Base-by-base conservation (phyloP, 2,888 invertebrate genomes). In the Carabus problematicus region DNA sequence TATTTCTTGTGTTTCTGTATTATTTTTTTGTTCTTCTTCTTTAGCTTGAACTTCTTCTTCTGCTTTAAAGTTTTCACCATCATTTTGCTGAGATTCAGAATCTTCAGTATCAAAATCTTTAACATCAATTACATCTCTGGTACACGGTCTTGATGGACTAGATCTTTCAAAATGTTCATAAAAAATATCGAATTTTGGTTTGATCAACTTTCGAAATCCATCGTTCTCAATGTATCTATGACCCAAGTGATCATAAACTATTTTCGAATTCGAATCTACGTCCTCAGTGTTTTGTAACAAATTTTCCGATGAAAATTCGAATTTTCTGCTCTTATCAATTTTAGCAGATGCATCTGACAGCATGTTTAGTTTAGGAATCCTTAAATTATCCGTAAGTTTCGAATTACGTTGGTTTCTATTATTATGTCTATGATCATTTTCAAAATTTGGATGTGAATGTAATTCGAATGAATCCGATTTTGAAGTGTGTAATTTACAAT, bases 201-300 rank as follows among this genome's bases (percentile, higher is more conserved):
- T 66, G 16, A 80, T 64, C 4, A 73, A 60, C 29, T 76, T 74
- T 63, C 79, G 64, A 14, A 75, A 75, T 1, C 76, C 75, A 49
- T 80, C 77, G 12, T 76, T 76, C 62, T 75, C 74, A 62, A 78
- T 73, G 63, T 76, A 81, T 72, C 76, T 78, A 71, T 78, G 80
- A 40, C 76, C 77, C 40, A 77, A 72, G 40, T 73, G 70, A 61
- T 77, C 76, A 62, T 71, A 76, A n/a, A 72, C 74, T 70, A 70
- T 71, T 56, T 70, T 71, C 55, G 70, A 60, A 45, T 55, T 29
- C 29, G 52, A 9, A 18, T 52, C 16, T 0, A 52, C 14, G 4
- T 52, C 7, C 16, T 14, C 1, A 2, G 52, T 52, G 16, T 6
- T 45, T 45, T 14, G 45, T 1, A 45, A 45, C 2, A 11, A 45